Conservation (phyloP, 2,797 vertebrate genomes). For the Melanotaenia pygmaea region DNA sequence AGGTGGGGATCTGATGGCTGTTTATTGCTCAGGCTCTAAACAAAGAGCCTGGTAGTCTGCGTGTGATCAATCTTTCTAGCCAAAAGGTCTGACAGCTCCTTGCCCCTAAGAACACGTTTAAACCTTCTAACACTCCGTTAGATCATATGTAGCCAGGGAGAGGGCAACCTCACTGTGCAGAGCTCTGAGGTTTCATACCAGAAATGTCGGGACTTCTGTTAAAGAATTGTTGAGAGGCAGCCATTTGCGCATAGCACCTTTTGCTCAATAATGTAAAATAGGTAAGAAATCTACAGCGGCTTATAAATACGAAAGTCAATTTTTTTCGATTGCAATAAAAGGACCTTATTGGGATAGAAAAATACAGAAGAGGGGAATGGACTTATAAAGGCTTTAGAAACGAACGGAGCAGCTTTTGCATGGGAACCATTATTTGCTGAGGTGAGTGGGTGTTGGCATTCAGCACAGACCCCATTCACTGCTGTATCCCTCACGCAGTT, state of each 20-base stretch:
- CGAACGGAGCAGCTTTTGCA: constrained; percentile 65
- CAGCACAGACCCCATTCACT: constrained; percentile 75
- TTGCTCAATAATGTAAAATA: constrained; percentile 11
- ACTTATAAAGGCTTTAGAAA: constrained; percentile 56
- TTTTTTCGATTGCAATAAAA: constrained; percentile 54
- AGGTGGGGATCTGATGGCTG: constrained; percentile 73
- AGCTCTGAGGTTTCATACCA: constrained; percentile 38
- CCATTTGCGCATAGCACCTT: constrained; percentile 24
- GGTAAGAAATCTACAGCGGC: constrained; percentile 17
- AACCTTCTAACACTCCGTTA: constrained; percentile 92
- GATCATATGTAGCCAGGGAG: constrained; percentile 91
- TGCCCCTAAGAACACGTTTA: constrained; percentile 97
- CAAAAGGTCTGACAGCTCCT: constrained; percentile 98
- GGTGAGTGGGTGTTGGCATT: constrained; percentile 94
- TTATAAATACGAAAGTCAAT: constrained; percentile 1
- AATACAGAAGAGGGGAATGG: constrained; percentile 45
- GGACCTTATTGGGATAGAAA: constrained; percentile 40
- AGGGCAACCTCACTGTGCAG: constrained; percentile 83
- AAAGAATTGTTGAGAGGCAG: constrained; percentile 30
- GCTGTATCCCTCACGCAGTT: constrained; percentile 63
- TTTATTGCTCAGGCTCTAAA: constrained; percentile 97
- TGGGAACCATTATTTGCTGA: constrained; percentile 86
- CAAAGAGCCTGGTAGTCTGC: constrained; percentile 95
- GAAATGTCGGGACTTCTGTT: constrained; percentile 47
- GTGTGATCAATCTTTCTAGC: constrained; percentile 97